Evolutionary conservation across 2,113 vertebrate species (phyloP), one percentile per base, ranked within the genome.

Genomic region (Budorcas taxicolor): DNA sequence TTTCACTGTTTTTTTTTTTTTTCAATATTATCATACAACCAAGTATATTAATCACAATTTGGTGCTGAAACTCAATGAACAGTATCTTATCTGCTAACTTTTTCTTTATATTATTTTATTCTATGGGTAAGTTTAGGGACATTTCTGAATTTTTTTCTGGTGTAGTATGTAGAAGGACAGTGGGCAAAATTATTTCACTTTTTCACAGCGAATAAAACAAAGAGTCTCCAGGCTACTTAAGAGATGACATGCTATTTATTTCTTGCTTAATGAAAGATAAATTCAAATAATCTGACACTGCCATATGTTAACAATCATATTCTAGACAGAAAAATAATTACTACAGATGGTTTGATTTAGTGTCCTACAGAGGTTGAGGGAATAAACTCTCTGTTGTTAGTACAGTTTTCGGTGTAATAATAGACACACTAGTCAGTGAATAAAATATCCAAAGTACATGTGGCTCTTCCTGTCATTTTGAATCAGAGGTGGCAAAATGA

Each of bases 231-330:
- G n/a, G 86, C 95, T 97, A 80, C 87, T 97, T 91, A 96, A 96
- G 87, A 94, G 80, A 90, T 93, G 40, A 25, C 57, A 97, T 78
- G 83, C 47, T 97, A 47, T 85, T 98, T 97, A 47, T 88, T 98
- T 98, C 94, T 87, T 78, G 67, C 57, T 96, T 96, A 97, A 90
- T 76, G 95, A 98, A 98, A 96, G 97, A 98, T 88, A 96, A 87
- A 97, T 91, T 81, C 90, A 91, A 97, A 97, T 94, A 84, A 98
- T 96, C 91, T 97, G 97, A 96, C 93, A 96, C 1, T 97, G 82
- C 87, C 97, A 57, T 96, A 97, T 98, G 97, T 98, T 98, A 98
- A 95, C 71, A 95, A 92, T 96, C 53, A 97, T 89, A 98, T 97
- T 91, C 97, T 93, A 97, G 76, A 84, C 29, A 90, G 81, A 95